These are phyloP conservation scores for Capricornis sumatraensis DNA, from an alignment of 2,113 vertebrate species.

Conservation along the genomic window DNA sequence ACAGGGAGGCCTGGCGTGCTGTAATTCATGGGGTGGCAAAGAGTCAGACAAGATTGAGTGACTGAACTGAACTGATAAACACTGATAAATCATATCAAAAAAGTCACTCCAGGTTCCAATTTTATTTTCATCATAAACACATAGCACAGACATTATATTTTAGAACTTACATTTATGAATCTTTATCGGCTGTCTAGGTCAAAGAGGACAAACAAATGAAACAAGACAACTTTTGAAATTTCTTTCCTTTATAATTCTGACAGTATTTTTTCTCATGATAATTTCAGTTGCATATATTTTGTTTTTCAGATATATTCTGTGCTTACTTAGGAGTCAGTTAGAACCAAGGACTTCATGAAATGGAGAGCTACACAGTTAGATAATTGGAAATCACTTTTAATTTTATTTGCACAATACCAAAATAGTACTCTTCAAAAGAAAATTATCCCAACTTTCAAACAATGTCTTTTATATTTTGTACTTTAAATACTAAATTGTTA, in stretches of 20 bases:
- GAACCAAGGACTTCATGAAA: not conserved
- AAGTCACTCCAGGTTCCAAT: not conserved
- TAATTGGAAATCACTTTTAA: not conserved
- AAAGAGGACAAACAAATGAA: not conserved
- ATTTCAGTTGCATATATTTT: not conserved
- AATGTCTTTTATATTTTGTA: conserved; percentile 1
- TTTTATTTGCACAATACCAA: not conserved
- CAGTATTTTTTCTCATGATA: not conserved
- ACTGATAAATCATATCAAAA: not conserved
- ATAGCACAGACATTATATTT: not conserved
- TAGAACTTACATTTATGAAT: not conserved
- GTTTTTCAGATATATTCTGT: not conserved
- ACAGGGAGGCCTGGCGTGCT: too few relatives aligned
- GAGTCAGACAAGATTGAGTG: not conserved
- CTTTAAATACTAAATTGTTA: not conserved
- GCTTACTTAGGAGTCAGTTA: not conserved
- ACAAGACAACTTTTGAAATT: not conserved
- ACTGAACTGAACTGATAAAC: not conserved
- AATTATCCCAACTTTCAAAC: not conserved
- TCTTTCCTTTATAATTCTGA: not conserved
- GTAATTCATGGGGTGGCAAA: fast-evolving
- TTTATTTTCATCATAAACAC: not conserved
- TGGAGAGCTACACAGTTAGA: not conserved
- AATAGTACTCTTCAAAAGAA: not conserved
- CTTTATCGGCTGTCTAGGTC: not conserved